Base-by-base conservation (phyloP, 2,797 vertebrate genomes). In the Psittacula echo region DNA sequence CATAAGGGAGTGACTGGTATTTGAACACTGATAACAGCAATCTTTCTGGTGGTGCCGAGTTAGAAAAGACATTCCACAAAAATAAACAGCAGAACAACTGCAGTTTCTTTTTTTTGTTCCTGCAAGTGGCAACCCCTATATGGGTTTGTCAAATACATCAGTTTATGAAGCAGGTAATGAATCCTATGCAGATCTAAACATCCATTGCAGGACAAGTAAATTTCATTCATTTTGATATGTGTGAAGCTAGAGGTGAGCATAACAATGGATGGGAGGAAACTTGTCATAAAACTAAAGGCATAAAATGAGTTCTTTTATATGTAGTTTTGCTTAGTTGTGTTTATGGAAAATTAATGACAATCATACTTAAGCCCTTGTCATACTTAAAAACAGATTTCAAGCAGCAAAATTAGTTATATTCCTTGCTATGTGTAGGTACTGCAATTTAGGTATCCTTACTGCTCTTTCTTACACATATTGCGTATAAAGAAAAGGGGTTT, bases 1-100 rank as follows among this genome's bases (percentile, higher is more conserved):
- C 97, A 97, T 84, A 95, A 97, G 98, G 98, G 98, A 98, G 98
- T 97, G 97, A 97, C 97, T 98, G 98, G 98, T 98, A 98, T 98
- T 98, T 97, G 93, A 97, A 82, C 80, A 47, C 96, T 97, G 98
- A 98, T 98, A 98, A 98, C 96, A 95, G 90, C 95, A 98, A 98
- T 98, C 98, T 98, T 89, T 89, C 90, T 96, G 82, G 58, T 95
- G 96, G 96, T 97, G 96, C 97, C 76, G 47, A 97, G 97, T 96
- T 97, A 97, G 96, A 96, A 96, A 97, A 98, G 97, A 97, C 97
- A 98, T 98, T 98, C 97, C 97, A 97, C 96, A 91, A 98, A 97
- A 97, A 95, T 95, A 97, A 98, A 97, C 93, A 95, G 87, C 82
- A 96, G 94, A 94, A 95, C 88, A 97, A 95, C 93, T 92, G 72